A percentile compares a stretch with the other conserved stretches of the same genome.
Conservation (phyloP, 2,797 vertebrate species). For the Lindbergichthys nudifrons region DNA sequence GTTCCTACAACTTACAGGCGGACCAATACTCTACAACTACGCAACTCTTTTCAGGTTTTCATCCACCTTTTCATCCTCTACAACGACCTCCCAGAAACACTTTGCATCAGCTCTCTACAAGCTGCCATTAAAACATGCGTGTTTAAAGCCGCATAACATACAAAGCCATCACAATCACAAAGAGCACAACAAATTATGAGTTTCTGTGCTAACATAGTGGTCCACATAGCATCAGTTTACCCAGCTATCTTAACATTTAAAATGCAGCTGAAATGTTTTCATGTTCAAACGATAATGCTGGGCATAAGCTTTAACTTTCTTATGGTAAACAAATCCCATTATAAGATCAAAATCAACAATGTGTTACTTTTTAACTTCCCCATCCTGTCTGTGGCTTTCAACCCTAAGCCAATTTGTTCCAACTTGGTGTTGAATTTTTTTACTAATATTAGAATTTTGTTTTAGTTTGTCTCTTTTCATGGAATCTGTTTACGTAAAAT, state of each 20-base stretch:
- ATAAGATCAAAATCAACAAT: neutral
- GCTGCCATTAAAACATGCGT: neutral
- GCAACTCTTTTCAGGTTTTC: neutral
- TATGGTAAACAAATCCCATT: slow-evolving; percentile 1
- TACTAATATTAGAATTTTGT: neutral
- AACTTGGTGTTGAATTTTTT: too few species aligned
- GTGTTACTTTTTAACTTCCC: neutral
- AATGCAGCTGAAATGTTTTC: slow-evolving; percentile 22
- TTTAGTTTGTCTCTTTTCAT: slow-evolving; percentile 4
- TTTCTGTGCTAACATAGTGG: slow-evolving; percentile 56
- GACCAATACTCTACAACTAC: slow-evolving; percentile 5
- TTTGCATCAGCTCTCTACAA: slow-evolving; percentile 2
- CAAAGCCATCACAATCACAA: slow-evolving; percentile 21
- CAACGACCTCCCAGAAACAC: neutral
- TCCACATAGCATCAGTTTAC: slow-evolving; percentile 58
- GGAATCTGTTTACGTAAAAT: neutral
- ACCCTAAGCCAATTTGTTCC: neutral
- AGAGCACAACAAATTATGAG: neutral
- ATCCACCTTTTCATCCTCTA: neutral
- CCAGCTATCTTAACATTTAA: neutral
- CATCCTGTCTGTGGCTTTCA: neutral
- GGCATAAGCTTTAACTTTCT: neutral
- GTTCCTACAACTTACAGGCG: slow-evolving; percentile 18
- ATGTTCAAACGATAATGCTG: neutral
- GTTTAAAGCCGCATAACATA: slow-evolving; percentile 18